A percentile compares a stretch with the other conserved stretches of the same genome.
phyloP scores from a whole-genome alignment of 1,140 invertebrate genomes.

The Helicoverpa zea region DNA sequence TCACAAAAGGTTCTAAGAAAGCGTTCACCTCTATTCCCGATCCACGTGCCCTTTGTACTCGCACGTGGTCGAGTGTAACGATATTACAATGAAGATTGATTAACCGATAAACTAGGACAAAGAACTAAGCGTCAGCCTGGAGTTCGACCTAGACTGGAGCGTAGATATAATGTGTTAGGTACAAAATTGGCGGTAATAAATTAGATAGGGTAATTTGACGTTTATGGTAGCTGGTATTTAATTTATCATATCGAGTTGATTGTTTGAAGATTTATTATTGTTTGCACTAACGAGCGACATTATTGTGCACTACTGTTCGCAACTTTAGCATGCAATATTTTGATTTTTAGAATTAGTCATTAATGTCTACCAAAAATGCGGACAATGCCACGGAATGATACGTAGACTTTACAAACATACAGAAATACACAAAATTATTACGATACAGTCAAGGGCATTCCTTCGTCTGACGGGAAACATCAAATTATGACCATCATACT shows the following conservation, averaged over 20 bases:
- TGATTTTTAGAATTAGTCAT: background rate
- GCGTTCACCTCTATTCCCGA: conserved; percentile 1
- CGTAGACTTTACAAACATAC: background rate
- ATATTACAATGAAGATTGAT: background rate
- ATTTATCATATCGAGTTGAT: no score
- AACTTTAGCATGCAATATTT: background rate
- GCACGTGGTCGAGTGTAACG: conserved; percentile 7
- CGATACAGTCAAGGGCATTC: conserved; percentile 10
- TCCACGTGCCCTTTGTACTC: conserved; percentile 10
- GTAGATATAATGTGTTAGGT: background rate
- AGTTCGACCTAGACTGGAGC: background rate
- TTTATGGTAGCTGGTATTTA: background rate
- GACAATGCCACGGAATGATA: background rate
- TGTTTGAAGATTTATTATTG: no score
- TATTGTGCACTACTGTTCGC: no score
- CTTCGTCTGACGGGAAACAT: conserved; percentile 15
- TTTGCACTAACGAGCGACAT: no score
- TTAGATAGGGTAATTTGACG: background rate
- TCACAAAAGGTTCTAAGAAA: conserved; percentile 6
- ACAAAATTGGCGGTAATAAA: background rate
- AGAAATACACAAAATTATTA: background rate
- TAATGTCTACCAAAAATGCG: background rate
- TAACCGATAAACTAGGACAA: conserved; percentile 1
- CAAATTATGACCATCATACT: conserved; percentile 9
- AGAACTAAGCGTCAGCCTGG: background rate